These are phyloP conservation scores for Oreochromis aureus DNA, from an alignment of 2,113 vertebrate species.

Conservation along the genomic window DNA sequence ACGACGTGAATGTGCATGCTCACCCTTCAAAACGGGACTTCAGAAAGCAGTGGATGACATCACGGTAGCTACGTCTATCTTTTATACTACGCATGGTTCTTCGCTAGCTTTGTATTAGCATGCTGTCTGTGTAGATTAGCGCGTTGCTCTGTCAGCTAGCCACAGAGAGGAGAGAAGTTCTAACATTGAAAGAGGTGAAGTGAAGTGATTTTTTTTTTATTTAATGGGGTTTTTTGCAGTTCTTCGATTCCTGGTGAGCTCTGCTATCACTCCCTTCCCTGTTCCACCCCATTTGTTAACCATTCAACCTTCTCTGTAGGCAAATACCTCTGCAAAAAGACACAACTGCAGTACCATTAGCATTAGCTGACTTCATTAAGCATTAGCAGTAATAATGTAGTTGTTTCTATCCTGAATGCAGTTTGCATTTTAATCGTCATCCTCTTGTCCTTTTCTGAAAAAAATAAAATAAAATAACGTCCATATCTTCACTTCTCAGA, in stretches of 20 bases:
- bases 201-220: not conserved
- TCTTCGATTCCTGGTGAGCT: not conserved
- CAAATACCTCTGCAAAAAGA: not conserved
- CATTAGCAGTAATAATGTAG: not conserved
- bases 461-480: accelerated
- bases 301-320: not conserved
- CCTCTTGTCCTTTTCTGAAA: not conserved
- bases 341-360: not conserved
- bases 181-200: not conserved
- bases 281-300: not conserved
- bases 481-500: not conserved
- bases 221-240: accelerated
- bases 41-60: not conserved
- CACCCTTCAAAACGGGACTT: not conserved
- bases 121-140: not conserved
- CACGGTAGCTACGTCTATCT: not conserved
- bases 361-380: not conserved
- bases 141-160: not conserved
- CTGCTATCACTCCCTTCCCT: not conserved
- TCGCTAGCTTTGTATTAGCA: not conserved
- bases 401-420: not conserved
- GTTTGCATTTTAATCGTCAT: not conserved
- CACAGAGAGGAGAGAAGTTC: not conserved
- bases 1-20: not conserved
- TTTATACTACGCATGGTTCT: accelerated